Conservation (phyloP, 1,140 invertebrate genomes). For the Amphibalanus amphitrite region DNA sequence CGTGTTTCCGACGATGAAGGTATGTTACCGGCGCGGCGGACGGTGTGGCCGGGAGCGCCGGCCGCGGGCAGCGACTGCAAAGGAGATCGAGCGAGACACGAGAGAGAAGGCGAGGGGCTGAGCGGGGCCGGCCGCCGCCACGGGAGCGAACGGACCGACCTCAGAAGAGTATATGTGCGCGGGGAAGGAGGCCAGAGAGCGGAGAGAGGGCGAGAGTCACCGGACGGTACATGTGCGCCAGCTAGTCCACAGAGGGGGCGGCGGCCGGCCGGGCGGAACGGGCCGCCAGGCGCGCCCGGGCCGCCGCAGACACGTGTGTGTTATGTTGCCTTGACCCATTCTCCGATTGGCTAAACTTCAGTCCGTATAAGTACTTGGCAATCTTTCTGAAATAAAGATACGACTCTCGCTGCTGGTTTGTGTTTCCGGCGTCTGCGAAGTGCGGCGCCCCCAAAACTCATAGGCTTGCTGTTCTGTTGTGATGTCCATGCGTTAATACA, state of each 20-base stretch:
- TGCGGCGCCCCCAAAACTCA: too few species aligned
- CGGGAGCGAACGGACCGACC: not conserved
- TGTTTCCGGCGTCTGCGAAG: too few species aligned
- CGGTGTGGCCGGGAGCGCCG: too few species aligned
- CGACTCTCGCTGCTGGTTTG: not conserved
- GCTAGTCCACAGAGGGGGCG: not conserved
- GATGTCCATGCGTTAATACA: too few species aligned
- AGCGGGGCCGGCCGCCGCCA: not conserved
- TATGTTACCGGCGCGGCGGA: too few species aligned
- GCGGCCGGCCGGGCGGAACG: too few species aligned
- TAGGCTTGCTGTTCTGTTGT: too few species aligned
- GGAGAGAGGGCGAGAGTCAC: not conserved
- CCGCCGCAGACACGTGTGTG: not conserved
- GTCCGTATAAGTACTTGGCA: not conserved
- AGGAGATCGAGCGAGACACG: too few species aligned
- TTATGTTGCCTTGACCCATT: conserved; percentile 1
- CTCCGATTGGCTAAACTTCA: not conserved
- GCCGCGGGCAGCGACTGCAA: too few species aligned
- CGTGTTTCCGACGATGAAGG: too few species aligned
- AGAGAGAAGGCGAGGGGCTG: too few species aligned
- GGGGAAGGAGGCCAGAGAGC: not conserved
- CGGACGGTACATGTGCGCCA: not conserved
- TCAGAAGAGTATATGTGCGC: not conserved
- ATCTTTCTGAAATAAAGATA: not conserved
- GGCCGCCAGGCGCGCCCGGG: too few species aligned